Percentiles rank a stretch among this genome's conserved stretches.
Conservation (phyloP, 2,888 invertebrate species). For the Notodonta ziczac region DNA sequence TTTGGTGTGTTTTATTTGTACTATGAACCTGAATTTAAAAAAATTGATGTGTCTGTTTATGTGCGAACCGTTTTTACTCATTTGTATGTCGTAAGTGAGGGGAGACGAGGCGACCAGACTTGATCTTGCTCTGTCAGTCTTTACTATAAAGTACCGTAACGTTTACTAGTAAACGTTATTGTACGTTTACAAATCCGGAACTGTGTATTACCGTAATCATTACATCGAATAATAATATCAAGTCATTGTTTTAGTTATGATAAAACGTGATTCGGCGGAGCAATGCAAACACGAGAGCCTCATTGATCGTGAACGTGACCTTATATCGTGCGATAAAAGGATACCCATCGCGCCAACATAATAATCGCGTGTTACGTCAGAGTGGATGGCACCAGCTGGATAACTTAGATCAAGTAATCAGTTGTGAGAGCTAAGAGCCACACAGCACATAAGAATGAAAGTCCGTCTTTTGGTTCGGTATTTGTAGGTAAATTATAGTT, state of each 20-base stretch:
- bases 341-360: constrained; percentile 14
- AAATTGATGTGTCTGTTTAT: no score
- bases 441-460: no score
- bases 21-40: neutral
- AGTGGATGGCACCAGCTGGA: constrained; percentile 4
- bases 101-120: no score
- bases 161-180: no score
- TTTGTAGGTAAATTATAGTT: no score
- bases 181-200: no score
- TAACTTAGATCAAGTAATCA: neutral
- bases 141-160: no score
- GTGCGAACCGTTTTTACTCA: no score
- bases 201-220: neutral
- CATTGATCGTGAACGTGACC: constrained; percentile 26
- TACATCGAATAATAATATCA: neutral
- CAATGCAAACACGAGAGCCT: constrained; percentile 19
- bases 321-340: constrained; percentile 19
- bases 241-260: constrained; percentile 25
- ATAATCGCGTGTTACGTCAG: constrained; percentile 19
- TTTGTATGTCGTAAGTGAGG: no score
- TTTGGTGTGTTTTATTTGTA: neutral
- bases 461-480: no score
- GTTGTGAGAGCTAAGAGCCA: neutral
- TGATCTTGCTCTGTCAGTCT: no score
- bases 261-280: constrained; percentile 19